Base-by-base conservation (phyloP, 64 coral and sea anemone species). In the Montipora efflorescens region DNA sequence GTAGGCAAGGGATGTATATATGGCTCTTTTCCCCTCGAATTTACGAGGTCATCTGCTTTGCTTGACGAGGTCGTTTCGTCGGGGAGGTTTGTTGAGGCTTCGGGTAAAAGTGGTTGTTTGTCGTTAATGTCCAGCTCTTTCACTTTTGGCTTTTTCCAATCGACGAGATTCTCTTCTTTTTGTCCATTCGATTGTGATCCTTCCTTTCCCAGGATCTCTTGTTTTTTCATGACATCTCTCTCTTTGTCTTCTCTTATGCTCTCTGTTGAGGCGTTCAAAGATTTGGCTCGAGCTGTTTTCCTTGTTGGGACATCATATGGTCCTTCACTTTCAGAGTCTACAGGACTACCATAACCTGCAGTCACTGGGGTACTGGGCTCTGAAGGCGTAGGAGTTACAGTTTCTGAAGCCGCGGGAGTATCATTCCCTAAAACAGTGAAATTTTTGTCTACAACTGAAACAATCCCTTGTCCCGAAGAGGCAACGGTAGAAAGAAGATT, bases 381-480 rank as follows among this genome's bases (percentile, higher is more conserved):
- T 20, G 76, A 78, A 11, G 76, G 46, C 76, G 44, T 36, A 5
- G 76, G 82, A 19, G 16, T 85, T 21, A 19, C 82, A 8, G 67
- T 86, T 48, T 86, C 82, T 72, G 82, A 86, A 47, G 44, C 64
- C 82, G 64, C 44, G 13, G 82, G 82, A 47, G 16, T 85, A 70
- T 5, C n/a, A 47, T 47, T 86, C 8, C 45, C 82, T 48, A 59
- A 86, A 47, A n/a, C 44, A 19, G 48, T 8, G 69, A 58, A 55
- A 15, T 0, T 44, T 15, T 16, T 64, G 14, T 64, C 61, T 21
- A 85, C 18, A 48, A 62, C 59, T 19, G 10, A 47, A 70, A 9
- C 82, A 47, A 5, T 86, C n/a, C 20, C 61, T 86, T 19, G 45
- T 3, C 6, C 62, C 43, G 47, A 44, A 70, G 82, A 62, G 2